Evolutionary conservation across 2,113 vertebrate genomes (phyloP).

Genomic region (Pluvianellus socialis): DNA sequence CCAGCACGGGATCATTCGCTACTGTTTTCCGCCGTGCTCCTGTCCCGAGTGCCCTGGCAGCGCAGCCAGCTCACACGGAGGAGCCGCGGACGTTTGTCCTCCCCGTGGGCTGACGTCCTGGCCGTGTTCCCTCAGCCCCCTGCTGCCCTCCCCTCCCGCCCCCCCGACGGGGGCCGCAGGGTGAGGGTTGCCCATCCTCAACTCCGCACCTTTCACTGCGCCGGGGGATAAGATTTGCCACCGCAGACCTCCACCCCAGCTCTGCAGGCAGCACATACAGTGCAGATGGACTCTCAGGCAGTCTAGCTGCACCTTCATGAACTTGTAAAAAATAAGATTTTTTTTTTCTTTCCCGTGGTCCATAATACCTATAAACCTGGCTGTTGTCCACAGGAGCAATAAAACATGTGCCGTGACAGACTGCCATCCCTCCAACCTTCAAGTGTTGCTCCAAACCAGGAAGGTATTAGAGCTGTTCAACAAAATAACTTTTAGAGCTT

Average conservation of each 20-base stretch:
- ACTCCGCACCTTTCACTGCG: neutral
- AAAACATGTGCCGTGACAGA: neutral
- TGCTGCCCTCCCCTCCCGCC: neutral
- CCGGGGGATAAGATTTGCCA: neutral
- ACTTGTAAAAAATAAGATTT: neutral
- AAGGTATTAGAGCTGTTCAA: neutral
- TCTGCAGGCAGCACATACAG: neutral
- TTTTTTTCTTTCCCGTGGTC: neutral
- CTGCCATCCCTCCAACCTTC: neutral
- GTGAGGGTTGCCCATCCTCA: neutral
- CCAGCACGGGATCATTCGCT: neutral
- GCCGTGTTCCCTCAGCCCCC: too few relatives aligned
- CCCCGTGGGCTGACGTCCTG: accelerated
- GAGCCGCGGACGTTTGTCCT: accelerated
- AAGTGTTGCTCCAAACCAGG: neutral
- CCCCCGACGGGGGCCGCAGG: accelerated
- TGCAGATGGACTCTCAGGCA: neutral
- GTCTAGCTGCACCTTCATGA: neutral
- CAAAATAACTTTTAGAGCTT: neutral
- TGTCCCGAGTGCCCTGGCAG: neutral
- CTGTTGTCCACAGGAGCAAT: neutral
- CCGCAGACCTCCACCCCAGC: neutral
- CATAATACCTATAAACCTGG: neutral
- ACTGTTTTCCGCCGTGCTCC: accelerated
- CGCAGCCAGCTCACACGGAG: accelerated